Evolutionary conservation across 2,888 invertebrate genomes (phyloP).

Genomic region (Drosophila borborema): DNA sequence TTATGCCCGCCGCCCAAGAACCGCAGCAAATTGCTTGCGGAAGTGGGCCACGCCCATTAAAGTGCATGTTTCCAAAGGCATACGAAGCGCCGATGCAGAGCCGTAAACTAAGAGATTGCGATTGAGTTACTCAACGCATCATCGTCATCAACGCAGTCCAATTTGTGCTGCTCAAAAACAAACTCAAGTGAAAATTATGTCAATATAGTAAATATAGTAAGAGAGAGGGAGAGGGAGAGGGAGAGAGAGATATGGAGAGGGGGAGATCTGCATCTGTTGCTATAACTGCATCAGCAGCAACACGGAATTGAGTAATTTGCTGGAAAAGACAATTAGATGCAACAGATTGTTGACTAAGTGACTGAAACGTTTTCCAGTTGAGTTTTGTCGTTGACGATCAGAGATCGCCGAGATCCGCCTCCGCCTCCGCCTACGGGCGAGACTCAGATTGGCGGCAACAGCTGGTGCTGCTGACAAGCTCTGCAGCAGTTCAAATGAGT

Average conservation of each 20-base stretch:
- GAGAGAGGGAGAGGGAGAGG: conserved; percentile 1
- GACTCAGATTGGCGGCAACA: conserved; percentile 27
- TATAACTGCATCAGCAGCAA: conserved; percentile 33
- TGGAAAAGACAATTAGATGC: conserved; percentile 77
- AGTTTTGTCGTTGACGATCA: conserved; percentile 40
- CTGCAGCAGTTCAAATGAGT: conserved; percentile 55
- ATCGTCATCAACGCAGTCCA: conserved; percentile 44
- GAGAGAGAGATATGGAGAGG: not conserved
- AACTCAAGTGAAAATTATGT: conserved; percentile 78
- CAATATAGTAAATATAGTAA: no score
- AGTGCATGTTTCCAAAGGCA: conserved; percentile 46
- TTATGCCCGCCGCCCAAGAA: conserved; percentile 64
- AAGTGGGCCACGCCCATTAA: conserved; percentile 77
- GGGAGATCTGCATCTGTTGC: conserved; percentile 30
- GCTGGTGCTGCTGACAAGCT: conserved; percentile 49
- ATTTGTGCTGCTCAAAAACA: conserved; percentile 74
- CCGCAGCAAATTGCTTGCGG: conserved; percentile 74
- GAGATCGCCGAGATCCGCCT: conserved; percentile 24
- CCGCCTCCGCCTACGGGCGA: conserved; percentile 17
- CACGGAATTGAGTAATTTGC: conserved; percentile 75
- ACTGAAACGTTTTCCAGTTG: conserved; percentile 65
- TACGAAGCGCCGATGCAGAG: not conserved
- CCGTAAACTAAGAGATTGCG: conserved; percentile 31
- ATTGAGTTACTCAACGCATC: conserved; percentile 68
- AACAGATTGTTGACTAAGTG: conserved; percentile 79